Conservation (phyloP, 2,888 invertebrate species). For the Hedychridium roseum region DNA sequence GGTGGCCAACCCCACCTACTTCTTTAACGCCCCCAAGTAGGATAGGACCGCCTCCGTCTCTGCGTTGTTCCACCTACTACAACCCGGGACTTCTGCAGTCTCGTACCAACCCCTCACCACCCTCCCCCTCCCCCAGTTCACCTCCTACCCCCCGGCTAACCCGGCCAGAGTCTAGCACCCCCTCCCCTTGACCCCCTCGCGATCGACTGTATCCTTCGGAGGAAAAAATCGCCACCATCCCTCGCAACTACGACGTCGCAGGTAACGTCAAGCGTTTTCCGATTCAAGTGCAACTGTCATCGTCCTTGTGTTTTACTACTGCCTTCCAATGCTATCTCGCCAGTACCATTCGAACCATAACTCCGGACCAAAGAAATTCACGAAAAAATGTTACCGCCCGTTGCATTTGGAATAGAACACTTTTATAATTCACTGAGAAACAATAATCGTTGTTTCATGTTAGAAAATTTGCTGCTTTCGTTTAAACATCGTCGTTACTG, state of each 20-base stretch:
- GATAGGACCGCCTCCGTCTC: conserved; percentile 61
- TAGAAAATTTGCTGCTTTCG: too few relatives aligned
- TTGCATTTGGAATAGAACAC: too few relatives aligned
- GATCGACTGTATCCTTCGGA: conserved; percentile 37
- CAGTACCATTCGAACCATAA: too few relatives aligned
- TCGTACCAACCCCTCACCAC: conserved; percentile 42
- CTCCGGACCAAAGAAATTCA: too few relatives aligned
- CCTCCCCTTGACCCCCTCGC: conserved; percentile 41
- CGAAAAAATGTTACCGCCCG: too few relatives aligned
- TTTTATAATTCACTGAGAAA: too few relatives aligned
- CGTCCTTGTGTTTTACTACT: conserved; percentile 21
- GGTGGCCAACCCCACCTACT: conserved; percentile 56
- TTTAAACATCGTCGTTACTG: too few relatives aligned
- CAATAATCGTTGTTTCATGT: too few relatives aligned
- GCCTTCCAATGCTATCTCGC: conserved; percentile 12
- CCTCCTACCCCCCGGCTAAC: conserved; percentile 17
- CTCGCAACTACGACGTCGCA: too few relatives aligned
- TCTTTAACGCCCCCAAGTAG: conserved; percentile 61
- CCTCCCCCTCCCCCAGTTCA: conserved; percentile 27
- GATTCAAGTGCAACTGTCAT: conserved; percentile 36
- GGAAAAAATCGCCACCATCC: conserved; percentile 43
- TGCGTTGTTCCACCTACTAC: conserved; percentile 59
- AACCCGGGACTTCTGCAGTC: conserved; percentile 50
- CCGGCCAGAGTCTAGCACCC: conserved; percentile 32
- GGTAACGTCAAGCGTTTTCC: conserved; percentile 39